phyloP scores from a whole-genome alignment of 2,888 invertebrate species.

The Parthenolecanium corni region DNA sequence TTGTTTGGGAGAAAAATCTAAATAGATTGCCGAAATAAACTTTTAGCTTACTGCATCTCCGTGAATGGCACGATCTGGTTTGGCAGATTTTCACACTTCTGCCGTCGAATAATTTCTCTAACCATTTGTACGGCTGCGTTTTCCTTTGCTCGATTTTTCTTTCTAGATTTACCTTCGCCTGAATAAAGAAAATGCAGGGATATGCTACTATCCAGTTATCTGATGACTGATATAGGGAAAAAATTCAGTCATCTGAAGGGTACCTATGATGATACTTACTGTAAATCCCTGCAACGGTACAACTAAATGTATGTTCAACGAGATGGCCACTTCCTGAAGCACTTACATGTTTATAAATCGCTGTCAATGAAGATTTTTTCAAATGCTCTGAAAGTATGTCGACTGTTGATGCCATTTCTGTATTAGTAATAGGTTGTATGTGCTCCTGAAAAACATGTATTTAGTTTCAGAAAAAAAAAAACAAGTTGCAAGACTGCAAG shows the following conservation, averaged over 20 bases:
- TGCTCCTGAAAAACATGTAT: no score
- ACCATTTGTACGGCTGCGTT: constrained; percentile 31
- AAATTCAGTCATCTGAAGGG: no score
- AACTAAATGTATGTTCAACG: constrained; percentile 26
- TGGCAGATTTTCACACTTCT: constrained; percentile 28
- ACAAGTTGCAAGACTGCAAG: no score
- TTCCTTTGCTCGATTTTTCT: constrained; percentile 31
- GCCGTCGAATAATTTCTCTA: constrained; percentile 29
- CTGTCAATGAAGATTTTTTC: constrained; percentile 5
- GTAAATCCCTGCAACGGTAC: constrained; percentile 8
- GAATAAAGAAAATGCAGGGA: background rate
- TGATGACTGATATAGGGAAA: no score
- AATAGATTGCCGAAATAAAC: no score
- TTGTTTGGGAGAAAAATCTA: no score
- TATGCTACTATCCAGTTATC: no score
- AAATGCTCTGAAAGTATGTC: constrained; percentile 25
- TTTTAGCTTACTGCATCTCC: constrained; percentile 30
- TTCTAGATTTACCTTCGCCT: constrained; percentile 32
- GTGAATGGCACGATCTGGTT: constrained; percentile 28
- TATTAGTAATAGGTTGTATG: background rate
- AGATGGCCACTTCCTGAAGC: constrained; percentile 25
- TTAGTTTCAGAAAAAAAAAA: no score
- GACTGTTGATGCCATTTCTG: constrained; percentile 5
- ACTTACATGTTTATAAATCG: constrained; percentile 20
- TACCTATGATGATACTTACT: constrained; percentile 1